Evolutionary conservation across 1,140 invertebrate species (phyloP).

Genomic region (Cyclargus thomasi): DNA sequence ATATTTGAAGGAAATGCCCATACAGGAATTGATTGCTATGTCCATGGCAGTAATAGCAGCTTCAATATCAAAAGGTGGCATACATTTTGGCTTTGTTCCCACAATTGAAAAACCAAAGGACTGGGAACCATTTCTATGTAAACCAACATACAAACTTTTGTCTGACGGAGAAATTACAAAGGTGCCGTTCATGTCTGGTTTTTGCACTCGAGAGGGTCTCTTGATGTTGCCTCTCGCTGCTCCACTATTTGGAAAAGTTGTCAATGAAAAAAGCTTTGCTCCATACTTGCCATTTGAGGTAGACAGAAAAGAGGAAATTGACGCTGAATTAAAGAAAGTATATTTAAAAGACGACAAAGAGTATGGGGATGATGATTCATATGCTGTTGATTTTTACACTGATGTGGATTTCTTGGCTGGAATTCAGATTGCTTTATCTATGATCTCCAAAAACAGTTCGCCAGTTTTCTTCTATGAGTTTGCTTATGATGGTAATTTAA

Average conservation of each 20-base stretch:
- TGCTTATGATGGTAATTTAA: slow-evolving; percentile 58
- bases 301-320: slow-evolving; percentile 37
- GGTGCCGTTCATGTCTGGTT: slow-evolving; percentile 61
- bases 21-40: slow-evolving; percentile 44
- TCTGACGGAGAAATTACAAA: slow-evolving; percentile 51
- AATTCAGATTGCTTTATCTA: slow-evolving; percentile 42
- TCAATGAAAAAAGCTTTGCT: slow-evolving; percentile 46
- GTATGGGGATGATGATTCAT: slow-evolving; percentile 46
- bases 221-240: slow-evolving; percentile 35
- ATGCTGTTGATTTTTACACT: slow-evolving; percentile 58
- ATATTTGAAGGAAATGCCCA: slow-evolving; percentile 44
- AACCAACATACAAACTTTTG: slow-evolving; percentile 51
- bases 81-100: slow-evolving; percentile 64
- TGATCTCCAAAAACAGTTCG: slow-evolving; percentile 51
- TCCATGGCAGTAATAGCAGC: slow-evolving; percentile 37
- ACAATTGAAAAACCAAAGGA: slow-evolving; percentile 54
- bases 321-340: slow-evolving; percentile 45
- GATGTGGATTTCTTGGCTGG: slow-evolving; percentile 65
- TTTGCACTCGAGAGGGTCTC: slow-evolving; percentile 59
- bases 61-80: slow-evolving; percentile 38
- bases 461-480: slow-evolving; percentile 68
- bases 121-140: slow-evolving; percentile 59
- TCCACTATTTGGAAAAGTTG: slow-evolving; percentile 37
- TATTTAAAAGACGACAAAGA: slow-evolving; percentile 50
- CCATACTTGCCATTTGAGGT: slow-evolving; percentile 48